A percentile compares a stretch with the other conserved stretches of the same genome.
These are phyloP conservation scores for Orthonychiurus folsomi DNA, from an alignment of 2,888 invertebrate genomes.

Conservation along the genomic window DNA sequence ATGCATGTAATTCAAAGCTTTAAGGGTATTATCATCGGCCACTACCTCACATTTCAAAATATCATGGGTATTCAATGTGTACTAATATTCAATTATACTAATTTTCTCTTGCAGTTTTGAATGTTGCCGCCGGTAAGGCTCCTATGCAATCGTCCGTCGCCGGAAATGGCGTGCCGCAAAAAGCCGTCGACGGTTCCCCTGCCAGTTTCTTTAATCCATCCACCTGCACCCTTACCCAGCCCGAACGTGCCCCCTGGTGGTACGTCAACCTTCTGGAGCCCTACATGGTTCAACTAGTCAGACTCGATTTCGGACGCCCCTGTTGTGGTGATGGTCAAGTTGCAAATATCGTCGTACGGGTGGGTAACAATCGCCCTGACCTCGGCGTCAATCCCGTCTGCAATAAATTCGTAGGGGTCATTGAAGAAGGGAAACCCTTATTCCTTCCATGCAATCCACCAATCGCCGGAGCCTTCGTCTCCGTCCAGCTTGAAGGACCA, in stretches of 20 bases:
- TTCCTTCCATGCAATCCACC: conserved; percentile 89
- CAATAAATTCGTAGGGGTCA: conserved; percentile 74
- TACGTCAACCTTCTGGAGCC: conserved; percentile 70
- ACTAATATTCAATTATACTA: conserved; percentile 7
- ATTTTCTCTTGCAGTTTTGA: conserved; percentile 61
- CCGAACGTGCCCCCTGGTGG: conserved; percentile 86
- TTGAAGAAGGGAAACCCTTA: conserved; percentile 81
- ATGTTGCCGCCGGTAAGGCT: conserved; percentile 88
- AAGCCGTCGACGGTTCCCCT: conserved; percentile 84
- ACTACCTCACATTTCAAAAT: no score
- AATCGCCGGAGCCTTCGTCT: conserved; percentile 90
- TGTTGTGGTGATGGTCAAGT: conserved; percentile 77
- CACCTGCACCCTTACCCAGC: conserved; percentile 76
- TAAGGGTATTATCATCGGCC: no score
- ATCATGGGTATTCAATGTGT: neutral
- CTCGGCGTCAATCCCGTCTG: conserved; percentile 84
- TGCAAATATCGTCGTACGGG: conserved; percentile 77
- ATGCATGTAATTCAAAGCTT: no score
- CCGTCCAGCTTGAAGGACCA: conserved; percentile 74
- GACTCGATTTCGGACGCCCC: conserved; percentile 80
- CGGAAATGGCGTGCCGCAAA: conserved; percentile 68
- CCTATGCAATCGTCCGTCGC: conserved; percentile 66
- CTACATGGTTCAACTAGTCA: conserved; percentile 86
- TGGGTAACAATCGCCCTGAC: conserved; percentile 86
- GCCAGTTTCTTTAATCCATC: conserved; percentile 68